A percentile compares a stretch with the other conserved stretches of the same genome.
Evolutionary conservation across 2,888 invertebrate genomes (phyloP).

Genomic region (Diadegma fenestrale): DNA sequence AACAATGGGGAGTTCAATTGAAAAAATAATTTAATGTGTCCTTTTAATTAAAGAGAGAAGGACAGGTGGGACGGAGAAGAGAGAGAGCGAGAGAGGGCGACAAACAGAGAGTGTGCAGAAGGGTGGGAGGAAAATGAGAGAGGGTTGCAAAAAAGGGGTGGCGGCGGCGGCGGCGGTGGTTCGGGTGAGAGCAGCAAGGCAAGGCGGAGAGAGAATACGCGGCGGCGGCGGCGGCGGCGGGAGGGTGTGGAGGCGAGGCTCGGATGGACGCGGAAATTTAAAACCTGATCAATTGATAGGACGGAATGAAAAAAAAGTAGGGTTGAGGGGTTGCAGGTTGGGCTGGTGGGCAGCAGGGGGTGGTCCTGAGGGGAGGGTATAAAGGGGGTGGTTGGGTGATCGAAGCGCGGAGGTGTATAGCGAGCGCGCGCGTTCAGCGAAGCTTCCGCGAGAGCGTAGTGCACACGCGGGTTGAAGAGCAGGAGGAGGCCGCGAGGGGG

Average conservation of each 20-base stretch:
- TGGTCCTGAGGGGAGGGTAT: slow-evolving; percentile 72
- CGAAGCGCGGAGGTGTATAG: slow-evolving; percentile 67
- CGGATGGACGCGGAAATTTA: slow-evolving; percentile 85
- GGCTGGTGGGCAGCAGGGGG: slow-evolving; percentile 74
- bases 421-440: slow-evolving; percentile 67
- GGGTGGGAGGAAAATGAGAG: slow-evolving; percentile 72
- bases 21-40: slow-evolving; percentile 85
- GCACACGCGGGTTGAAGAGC: slow-evolving; percentile 45
- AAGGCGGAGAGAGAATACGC: slow-evolving; percentile 77
- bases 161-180: not conserved
- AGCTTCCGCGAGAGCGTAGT: slow-evolving; percentile 69
- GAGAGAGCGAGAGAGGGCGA: slow-evolving; percentile 70
- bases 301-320: slow-evolving; percentile 84
- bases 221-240: slow-evolving; percentile 71
- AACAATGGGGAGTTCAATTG: slow-evolving; percentile 84
- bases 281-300: slow-evolving; percentile 85
- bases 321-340: slow-evolving; percentile 81
- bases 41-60: slow-evolving; percentile 84
- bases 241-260: slow-evolving; percentile 81
- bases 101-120: too few relatives aligned
- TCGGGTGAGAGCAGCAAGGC: slow-evolving; percentile 73
- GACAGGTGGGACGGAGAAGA: slow-evolving; percentile 74
- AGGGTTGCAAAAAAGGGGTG: slow-evolving; percentile 57
- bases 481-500: slow-evolving; percentile 68
- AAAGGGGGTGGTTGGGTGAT: slow-evolving; percentile 77